Base-by-base conservation (phyloP, 1,140 invertebrate genomes). In the Drosophila lacertosa region DNA sequence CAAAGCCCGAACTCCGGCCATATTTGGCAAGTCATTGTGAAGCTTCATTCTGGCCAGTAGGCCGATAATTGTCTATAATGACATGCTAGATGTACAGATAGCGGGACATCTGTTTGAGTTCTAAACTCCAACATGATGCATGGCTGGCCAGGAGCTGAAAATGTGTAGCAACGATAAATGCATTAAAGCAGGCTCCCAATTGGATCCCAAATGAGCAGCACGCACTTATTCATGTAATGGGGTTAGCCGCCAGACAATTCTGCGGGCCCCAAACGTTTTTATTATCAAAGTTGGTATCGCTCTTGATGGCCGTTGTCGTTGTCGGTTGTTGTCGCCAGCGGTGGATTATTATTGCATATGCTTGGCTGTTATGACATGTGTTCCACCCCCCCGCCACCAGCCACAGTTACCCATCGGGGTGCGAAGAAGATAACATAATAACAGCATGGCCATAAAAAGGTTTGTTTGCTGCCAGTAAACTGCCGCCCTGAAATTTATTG, bases 341-440 rank as follows among this genome's bases (percentile, higher is more conserved):
- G 65, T 63, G 55, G 74, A 83, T 82, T 82, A 78, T 82, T 83
- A 83, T 74, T 78, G 71, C 71, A 78, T 71, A 82, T 82, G 74
- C 50, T 57, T 54, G 40, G 29, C 42, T 55, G 59, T 70, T 65
- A 77, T 83, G 74, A 83, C 67, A 78, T 75, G 62, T 64, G 60
- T 77, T 67, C 26, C 45, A 42, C 73, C 60, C 35, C 50, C 15
- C 20, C 15, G 32, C 26, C 32, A 26, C 16, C 33, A 11, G 5
- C 50, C 44, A 18, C 2, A 18, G 10, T n/a, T 37, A 37, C n/a
- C 20, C 16, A 11, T n/a, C 37, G 44, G 37, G 59, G 45, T 44
- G 53, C 40, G 33, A 57, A 45, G 39, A 39, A 82, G 77, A 82
- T 74, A 82, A 67, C 70, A 78, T 67, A 83, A 82, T 82, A 82